Evolutionary conservation across 2,113 vertebrate species (phyloP).

Genomic region (Isurus oxyrinchus): DNA sequence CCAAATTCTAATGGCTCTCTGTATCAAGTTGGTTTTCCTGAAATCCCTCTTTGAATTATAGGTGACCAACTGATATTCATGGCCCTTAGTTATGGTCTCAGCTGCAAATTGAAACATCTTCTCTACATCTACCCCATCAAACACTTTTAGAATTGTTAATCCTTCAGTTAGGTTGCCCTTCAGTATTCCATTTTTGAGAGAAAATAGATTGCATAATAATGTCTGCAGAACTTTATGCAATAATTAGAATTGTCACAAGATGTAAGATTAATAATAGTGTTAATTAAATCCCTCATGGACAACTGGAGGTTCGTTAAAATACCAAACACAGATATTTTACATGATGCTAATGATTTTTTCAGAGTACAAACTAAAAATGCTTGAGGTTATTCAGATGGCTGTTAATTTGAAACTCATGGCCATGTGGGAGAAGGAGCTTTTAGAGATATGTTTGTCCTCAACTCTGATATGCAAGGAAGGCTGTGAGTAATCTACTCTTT

Average conservation of each 20-base stretch:
- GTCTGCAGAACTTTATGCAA: neutral
- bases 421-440: neutral
- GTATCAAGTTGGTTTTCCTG: neutral
- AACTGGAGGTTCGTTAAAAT: neutral
- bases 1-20: neutral
- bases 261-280: neutral
- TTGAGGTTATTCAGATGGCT: neutral
- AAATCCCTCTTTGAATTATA: neutral
- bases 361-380: neutral
- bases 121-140: neutral
- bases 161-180: neutral
- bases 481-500: neutral
- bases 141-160: neutral
- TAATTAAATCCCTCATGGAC: neutral
- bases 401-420: neutral
- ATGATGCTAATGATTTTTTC: neutral
- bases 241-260: neutral
- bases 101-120: neutral
- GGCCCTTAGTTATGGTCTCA: neutral
- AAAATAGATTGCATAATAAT: neutral
- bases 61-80: neutral
- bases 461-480: neutral
- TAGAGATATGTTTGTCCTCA: neutral
- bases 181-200: neutral
- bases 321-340: neutral